These are phyloP conservation scores for Ctenoplectra terminalis DNA, from an alignment of 1,140 invertebrate genomes.

Conservation along the genomic window DNA sequence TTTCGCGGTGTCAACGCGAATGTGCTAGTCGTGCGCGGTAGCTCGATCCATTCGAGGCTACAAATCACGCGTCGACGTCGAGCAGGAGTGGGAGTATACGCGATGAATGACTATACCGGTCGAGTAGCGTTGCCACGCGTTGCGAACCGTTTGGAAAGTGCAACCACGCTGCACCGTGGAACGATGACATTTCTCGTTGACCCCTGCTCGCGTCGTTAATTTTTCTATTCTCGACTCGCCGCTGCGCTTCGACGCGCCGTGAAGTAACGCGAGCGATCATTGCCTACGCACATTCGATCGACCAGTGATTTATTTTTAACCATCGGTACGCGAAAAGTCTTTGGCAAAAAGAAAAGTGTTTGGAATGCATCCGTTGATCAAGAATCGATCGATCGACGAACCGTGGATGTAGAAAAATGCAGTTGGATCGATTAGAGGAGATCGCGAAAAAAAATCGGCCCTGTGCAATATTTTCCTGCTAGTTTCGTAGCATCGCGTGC, in stretches of 20 bases:
- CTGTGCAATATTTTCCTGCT: constrained; percentile 23
- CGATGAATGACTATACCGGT: constrained; percentile 54
- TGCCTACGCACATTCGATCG: neutral
- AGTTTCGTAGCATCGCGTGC: constrained; percentile 27
- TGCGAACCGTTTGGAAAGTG: constrained; percentile 12
- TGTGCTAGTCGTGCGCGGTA: neutral
- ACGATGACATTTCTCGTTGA: neutral
- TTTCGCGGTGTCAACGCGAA: neutral
- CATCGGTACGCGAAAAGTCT: neutral
- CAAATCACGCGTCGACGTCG: constrained; percentile 65
- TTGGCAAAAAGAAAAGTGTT: neutral
- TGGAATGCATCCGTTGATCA: constrained; percentile 1
- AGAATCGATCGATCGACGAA: constrained; percentile 3
- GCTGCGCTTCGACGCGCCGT: neutral
- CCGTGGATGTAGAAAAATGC: constrained; percentile 50
- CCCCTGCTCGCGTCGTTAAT: neutral
- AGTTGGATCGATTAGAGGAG: constrained; percentile 36
- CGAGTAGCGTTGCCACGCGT: constrained; percentile 66
- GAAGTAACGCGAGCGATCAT: neutral
- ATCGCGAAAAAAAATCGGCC: constrained; percentile 46
- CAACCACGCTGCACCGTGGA: neutral
- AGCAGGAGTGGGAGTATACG: constrained; percentile 59
- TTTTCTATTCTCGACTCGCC: neutral
- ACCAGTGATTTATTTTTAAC: constrained; percentile 33
- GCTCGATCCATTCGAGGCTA: constrained; percentile 24